phyloP scores from a whole-genome alignment of 2,888 invertebrate genomes.

The Ophioninae sp. region DNA sequence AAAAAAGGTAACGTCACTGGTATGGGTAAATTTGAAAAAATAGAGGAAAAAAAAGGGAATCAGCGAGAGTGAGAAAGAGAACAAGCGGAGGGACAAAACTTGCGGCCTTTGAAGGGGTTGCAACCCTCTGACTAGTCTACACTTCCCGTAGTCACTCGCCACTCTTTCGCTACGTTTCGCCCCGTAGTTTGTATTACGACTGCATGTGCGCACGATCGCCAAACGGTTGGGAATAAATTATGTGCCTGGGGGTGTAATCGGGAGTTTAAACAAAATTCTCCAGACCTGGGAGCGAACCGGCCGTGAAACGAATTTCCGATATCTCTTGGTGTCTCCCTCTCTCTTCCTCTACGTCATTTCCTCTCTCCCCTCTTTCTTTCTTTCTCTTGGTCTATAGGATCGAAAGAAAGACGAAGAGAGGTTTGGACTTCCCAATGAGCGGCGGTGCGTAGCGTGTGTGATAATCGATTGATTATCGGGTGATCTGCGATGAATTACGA shows the following conservation, averaged over 20 bases:
- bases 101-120: slow-evolving; percentile 16
- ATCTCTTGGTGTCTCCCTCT: slow-evolving; percentile 29
- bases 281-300: slow-evolving; percentile 56
- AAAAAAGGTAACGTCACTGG: not conserved
- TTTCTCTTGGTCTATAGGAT: not conserved
- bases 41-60: not conserved
- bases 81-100: slow-evolving; percentile 21
- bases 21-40: slow-evolving; percentile 13
- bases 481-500: too few species aligned
- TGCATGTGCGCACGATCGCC: not conserved
- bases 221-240: slow-evolving; percentile 17
- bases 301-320: slow-evolving; percentile 63
- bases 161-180: slow-evolving; percentile 15
- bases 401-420: too few species aligned
- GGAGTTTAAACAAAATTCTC: slow-evolving; percentile 58
- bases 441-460: too few species aligned
- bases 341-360: slow-evolving; percentile 9
- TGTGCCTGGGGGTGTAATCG: slow-evolving; percentile 33
- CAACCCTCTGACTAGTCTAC: not conserved
- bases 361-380: not conserved
- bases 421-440: too few species aligned
- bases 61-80: slow-evolving; percentile 17
- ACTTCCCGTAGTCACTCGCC: not conserved
- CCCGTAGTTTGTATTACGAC: not conserved
- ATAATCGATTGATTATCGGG: too few species aligned